phyloP scores from a whole-genome alignment of 2,797 vertebrate genomes.

The Eulemur albifrons region DNA sequence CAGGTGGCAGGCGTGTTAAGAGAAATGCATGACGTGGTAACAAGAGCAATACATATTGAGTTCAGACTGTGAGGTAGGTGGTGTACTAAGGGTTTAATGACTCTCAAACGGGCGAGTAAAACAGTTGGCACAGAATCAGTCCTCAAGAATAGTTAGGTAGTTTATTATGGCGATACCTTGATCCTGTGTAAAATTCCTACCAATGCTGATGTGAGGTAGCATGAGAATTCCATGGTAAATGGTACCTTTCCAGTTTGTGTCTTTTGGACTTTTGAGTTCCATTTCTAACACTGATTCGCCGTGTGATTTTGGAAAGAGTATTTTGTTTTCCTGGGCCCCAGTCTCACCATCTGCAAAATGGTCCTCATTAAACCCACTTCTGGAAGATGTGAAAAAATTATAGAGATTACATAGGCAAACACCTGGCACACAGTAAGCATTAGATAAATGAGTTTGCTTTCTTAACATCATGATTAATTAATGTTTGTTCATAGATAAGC shows the following conservation, averaged over 20 bases:
- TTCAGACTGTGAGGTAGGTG: rapidly evolving
- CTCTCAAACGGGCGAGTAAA: background rate
- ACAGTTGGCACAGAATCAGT: background rate
- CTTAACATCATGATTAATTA: background rate
- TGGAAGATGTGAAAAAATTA: background rate
- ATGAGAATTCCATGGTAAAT: background rate
- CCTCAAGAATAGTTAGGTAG: background rate
- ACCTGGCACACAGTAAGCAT: background rate
- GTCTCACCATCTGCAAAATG: background rate
- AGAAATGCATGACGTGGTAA: too few relatives aligned
- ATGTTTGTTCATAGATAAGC: background rate
- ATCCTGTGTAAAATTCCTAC: background rate
- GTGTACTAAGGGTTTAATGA: background rate
- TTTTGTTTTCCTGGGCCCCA: background rate
- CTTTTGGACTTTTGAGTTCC: background rate
- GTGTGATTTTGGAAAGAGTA: background rate
- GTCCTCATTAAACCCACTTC: background rate
- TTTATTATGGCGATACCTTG: background rate
- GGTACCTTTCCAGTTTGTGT: background rate
- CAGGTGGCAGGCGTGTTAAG: background rate
- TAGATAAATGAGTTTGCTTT: background rate
- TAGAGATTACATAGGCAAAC: background rate
- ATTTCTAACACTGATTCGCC: background rate
- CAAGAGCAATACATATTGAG: rapidly evolving
- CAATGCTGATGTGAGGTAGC: rapidly evolving